A percentile compares a stretch with the other conserved stretches of the same genome.
Conservation (phyloP, 2,888 invertebrate genomes). For the Coelinius sp. region DNA sequence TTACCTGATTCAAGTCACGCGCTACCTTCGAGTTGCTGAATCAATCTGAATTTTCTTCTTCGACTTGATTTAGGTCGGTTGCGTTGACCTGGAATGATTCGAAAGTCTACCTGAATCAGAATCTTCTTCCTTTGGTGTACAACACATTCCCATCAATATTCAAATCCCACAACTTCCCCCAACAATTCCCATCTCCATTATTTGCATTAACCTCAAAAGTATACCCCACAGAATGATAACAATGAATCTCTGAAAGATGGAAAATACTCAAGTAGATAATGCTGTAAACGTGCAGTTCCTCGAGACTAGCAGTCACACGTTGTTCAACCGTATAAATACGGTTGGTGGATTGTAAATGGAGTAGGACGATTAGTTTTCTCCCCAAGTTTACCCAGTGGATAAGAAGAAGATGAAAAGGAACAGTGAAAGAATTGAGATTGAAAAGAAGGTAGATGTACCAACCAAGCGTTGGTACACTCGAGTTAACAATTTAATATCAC, state of each 20-base stretch:
- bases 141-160: no score
- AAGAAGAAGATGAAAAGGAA: slow-evolving; percentile 8
- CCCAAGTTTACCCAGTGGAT: not conserved
- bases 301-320: slow-evolving; percentile 2
- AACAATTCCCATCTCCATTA: not conserved
- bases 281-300: slow-evolving; percentile 8
- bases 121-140: no score
- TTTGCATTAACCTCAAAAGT: not conserved
- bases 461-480: no score
- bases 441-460: not conserved
- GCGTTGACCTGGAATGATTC: no score
- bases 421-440: not conserved
- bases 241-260: not conserved
- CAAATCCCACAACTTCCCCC: no score
- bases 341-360: slow-evolving; percentile 17
- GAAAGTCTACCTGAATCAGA: no score
- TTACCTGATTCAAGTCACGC: no score
- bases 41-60: no score
- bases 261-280: slow-evolving; percentile 18
- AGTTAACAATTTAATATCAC: no score
- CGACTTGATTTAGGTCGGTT: no score
- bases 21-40: no score
- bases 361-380: not conserved
- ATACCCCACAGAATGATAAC: not conserved
- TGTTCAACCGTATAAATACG: slow-evolving; percentile 4